Evolutionary conservation across 2,888 invertebrate genomes (phyloP).

Genomic region (Drosophila atroscutellata): DNA sequence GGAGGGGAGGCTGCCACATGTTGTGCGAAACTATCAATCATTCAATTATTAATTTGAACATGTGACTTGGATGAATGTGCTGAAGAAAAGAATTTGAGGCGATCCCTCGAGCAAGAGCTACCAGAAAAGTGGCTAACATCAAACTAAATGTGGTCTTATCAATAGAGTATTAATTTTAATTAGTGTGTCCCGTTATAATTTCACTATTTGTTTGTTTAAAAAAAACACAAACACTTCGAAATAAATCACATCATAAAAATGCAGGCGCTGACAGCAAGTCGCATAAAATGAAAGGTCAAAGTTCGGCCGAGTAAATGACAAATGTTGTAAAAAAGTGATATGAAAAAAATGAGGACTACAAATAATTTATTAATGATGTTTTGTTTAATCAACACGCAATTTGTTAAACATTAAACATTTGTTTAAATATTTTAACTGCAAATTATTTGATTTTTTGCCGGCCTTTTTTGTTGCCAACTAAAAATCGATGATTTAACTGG

Average conservation of each 20-base stretch:
- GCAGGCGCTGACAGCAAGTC: slow-evolving; percentile 16
- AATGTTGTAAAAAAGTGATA: slow-evolving; percentile 3
- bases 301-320: slow-evolving; percentile 21
- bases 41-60: slow-evolving; percentile 48
- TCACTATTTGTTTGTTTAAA: not conserved
- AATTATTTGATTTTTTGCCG: not conserved
- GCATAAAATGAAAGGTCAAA: not conserved
- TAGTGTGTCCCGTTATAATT: slow-evolving; percentile 12
- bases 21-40: slow-evolving; percentile 54
- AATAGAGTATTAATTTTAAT: slow-evolving; percentile 53
- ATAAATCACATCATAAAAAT: slow-evolving; percentile 40
- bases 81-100: not conserved
- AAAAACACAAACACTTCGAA: not conserved
- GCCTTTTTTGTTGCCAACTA: slow-evolving; percentile 1
- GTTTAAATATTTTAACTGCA: slow-evolving; percentile 23
- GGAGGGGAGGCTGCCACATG: slow-evolving; percentile 43
- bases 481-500: slow-evolving; percentile 56
- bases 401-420: slow-evolving; percentile 40
- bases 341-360: not conserved
- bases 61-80: slow-evolving; percentile 8
- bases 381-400: slow-evolving; percentile 46
- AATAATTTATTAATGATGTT: slow-evolving; percentile 44
- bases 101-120: slow-evolving; percentile 11
- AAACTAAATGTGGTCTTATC: slow-evolving; percentile 47
- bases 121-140: slow-evolving; percentile 34